Evolutionary conservation across 1,140 invertebrate genomes (phyloP).

Genomic region (Charaxes varanes): DNA sequence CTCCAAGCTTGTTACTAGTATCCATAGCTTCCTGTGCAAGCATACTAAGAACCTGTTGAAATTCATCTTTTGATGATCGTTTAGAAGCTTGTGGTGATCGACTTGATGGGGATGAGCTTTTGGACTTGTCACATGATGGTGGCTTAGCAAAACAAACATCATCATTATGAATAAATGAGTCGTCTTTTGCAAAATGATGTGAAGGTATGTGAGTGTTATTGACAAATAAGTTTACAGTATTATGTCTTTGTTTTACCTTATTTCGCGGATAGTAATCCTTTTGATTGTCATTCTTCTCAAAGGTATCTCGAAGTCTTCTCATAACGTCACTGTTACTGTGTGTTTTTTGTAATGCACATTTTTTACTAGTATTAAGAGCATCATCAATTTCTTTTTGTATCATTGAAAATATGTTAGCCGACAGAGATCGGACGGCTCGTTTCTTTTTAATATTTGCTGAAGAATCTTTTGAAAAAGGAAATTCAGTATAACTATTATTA

Average conservation of each 20-base stretch:
- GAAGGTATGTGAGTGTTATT: constrained; percentile 56
- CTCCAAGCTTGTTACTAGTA: constrained; percentile 68
- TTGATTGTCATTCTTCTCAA: constrained; percentile 59
- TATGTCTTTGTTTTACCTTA: constrained; percentile 70
- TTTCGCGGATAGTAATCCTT: constrained; percentile 54
- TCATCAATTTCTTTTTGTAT: constrained; percentile 77
- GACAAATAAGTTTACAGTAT: constrained; percentile 64
- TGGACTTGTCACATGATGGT: constrained; percentile 68
- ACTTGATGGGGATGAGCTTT: constrained; percentile 67
- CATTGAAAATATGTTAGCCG: constrained; percentile 85
- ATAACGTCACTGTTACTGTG: constrained; percentile 67
- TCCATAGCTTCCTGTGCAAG: constrained; percentile 76
- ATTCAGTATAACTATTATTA: constrained; percentile 61
- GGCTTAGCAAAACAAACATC: constrained; percentile 64
- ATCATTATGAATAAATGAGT: constrained; percentile 66
- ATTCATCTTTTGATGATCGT: constrained; percentile 67
- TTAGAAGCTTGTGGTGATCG: constrained; percentile 63
- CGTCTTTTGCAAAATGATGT: constrained; percentile 66
- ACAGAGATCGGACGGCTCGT: constrained; percentile 84
- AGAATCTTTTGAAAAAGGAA: constrained; percentile 55
- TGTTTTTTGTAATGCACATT: constrained; percentile 58
- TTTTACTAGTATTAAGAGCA: constrained; percentile 58
- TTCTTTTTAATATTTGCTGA: constrained; percentile 77
- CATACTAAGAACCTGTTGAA: constrained; percentile 75
- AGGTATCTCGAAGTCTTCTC: constrained; percentile 57